These are phyloP conservation scores for Embiotoca jacksoni DNA, from an alignment of 2,113 vertebrate species.

Conservation along the genomic window DNA sequence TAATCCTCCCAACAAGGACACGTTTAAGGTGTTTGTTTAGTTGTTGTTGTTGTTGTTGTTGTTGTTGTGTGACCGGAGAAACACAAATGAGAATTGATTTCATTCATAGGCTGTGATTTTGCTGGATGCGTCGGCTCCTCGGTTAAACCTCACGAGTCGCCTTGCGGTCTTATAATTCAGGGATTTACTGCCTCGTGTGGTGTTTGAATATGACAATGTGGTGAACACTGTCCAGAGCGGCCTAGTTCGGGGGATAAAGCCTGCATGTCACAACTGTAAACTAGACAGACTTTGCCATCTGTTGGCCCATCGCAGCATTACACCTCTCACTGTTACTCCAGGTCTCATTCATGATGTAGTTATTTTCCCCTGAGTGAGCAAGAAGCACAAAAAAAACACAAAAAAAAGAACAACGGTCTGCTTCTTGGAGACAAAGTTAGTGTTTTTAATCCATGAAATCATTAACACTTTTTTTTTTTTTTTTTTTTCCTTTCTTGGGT, in stretches of 20 bases:
- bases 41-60: no score
- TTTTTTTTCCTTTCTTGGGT: slow-evolving; percentile 8
- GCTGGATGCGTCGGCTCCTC: no score
- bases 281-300: slow-evolving; percentile 70
- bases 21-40: no score
- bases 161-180: neutral
- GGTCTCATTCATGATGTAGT: neutral
- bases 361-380: neutral
- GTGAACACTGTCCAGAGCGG: slow-evolving; percentile 49
- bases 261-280: slow-evolving; percentile 10
- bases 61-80: no score
- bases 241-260: slow-evolving; percentile 54
- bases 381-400: neutral
- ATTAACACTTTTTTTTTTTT: neutral
- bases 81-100: no score
- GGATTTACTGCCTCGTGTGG: neutral
- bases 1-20: no score
- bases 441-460: slow-evolving; percentile 19
- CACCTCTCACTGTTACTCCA: slow-evolving; percentile 8
- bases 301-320: slow-evolving; percentile 54
- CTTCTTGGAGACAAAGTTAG: neutral
- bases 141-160: no score
- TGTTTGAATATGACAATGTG: slow-evolving; percentile 24
- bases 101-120: no score
- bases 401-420: no score